Evolutionary conservation across 2,888 invertebrate genomes (phyloP), one percentile per base, ranked within the genome.

Genomic region (Sipha maydis): DNA sequence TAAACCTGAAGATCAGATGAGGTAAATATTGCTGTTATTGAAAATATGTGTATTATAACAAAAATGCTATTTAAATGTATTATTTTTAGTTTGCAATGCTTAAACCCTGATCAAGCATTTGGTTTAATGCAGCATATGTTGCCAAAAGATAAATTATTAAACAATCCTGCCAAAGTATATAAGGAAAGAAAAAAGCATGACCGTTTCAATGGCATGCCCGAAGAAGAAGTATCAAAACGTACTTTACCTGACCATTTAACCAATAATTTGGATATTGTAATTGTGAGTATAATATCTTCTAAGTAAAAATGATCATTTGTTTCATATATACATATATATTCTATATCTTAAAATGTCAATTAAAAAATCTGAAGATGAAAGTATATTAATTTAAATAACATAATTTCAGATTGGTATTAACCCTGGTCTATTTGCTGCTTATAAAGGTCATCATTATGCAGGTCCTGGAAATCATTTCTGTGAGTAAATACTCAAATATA

Each of bases 381-480:
- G 25, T 56, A 25, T 14, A 78, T 41, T 48, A 34, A 31, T 61
- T 86, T 2, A 41, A 73, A 48, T 14, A 14, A 48, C 48, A 48
- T 48, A 8, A 73, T 80, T 93, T 89, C 93, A 99, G 98, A 97
- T 99, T 93, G 99, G 99, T 90, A 98, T 99, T 91, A 99, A 99
- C 94, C 99, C 99, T 21, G 98, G 99, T 3, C 93, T 98, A 91
- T 98, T 97, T 93, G 98, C 99, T 90, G 99, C 99, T 90, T 98
- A 97, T 93, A 98, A 98, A 92, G 98, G 98, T 4, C 99, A 99
- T 93, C 98, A 99, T 93, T 99, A 99, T 93, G 98, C 99, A 85
- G 99, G 99, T 84, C 98, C 98, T 78, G 99, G 99, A 78, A 99
- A 99, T 93, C 99, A 99, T 93, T 99, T 99, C 93, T 99, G 99